phyloP scores from a whole-genome alignment of 2,888 invertebrate genomes.

The Drosophila lutescens region DNA sequence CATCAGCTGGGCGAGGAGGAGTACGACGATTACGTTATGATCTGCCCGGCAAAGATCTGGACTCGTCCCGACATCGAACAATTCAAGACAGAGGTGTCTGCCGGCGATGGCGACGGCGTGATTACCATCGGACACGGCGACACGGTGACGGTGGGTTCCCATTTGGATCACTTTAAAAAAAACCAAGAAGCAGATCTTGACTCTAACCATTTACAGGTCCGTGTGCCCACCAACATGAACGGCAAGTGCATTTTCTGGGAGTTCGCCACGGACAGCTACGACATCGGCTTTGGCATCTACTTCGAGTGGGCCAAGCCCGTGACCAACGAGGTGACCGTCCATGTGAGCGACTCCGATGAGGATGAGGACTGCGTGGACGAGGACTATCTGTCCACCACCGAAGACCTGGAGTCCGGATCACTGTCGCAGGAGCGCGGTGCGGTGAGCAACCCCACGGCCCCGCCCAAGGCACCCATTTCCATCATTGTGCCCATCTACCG shows the following conservation, averaged over 20 bases:
- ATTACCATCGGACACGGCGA: slow-evolving; percentile 98
- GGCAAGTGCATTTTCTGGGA: slow-evolving; percentile 99
- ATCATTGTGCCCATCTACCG: slow-evolving; percentile 97
- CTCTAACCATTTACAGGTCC: slow-evolving; percentile 84
- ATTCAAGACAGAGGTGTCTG: slow-evolving; percentile 95
- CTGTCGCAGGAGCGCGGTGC: slow-evolving; percentile 74
- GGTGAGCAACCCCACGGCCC: slow-evolving; percentile 51
- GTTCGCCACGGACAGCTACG: slow-evolving; percentile 99
- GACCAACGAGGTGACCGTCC: slow-evolving; percentile 93
- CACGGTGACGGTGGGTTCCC: slow-evolving; percentile 92
- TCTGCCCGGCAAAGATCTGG: slow-evolving; percentile 97
- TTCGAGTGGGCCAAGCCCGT: slow-evolving; percentile 98
- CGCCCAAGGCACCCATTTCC: slow-evolving; percentile 85
- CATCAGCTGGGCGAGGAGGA: slow-evolving; percentile 53
- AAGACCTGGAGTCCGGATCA: slow-evolving; percentile 88
- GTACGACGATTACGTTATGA: slow-evolving; percentile 85
- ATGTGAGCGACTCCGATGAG: slow-evolving; percentile 97
- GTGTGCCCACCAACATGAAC: slow-evolving; percentile 97
- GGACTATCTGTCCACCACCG: slow-evolving; percentile 83
- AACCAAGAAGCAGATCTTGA: too few species aligned
- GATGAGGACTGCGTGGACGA: slow-evolving; percentile 87
- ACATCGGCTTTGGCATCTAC: slow-evolving; percentile 98
- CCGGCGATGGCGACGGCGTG: slow-evolving; percentile 92
- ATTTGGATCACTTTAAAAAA: background rate
- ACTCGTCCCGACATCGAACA: slow-evolving; percentile 93